Percentiles rank a stretch among this genome's conserved stretches.
Conservation (phyloP, 2,797 vertebrate species). For the Syngnathus rostellatus region DNA sequence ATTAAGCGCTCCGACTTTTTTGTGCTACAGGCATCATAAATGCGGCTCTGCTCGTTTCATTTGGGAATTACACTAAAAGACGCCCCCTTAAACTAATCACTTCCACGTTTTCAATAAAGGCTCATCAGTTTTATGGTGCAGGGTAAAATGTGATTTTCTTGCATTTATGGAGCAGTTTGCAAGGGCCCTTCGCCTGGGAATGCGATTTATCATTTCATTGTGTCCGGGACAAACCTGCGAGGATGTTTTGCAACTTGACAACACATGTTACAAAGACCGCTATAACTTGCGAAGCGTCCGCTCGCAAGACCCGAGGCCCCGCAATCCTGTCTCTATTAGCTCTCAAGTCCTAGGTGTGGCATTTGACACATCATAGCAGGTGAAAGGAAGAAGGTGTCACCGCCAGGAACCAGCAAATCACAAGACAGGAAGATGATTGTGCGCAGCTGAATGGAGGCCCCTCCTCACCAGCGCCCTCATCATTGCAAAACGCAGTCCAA, state of each 20-base stretch:
- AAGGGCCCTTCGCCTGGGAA: constrained; percentile 48
- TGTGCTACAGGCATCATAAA: constrained; percentile 88
- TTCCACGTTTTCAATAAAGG: constrained; percentile 89
- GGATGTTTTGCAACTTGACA: constrained; percentile 50
- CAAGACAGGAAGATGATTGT: constrained; percentile 67
- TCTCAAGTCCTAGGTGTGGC: constrained; percentile 56
- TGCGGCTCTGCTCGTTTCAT: constrained; percentile 85
- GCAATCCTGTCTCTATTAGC: constrained; percentile 38
- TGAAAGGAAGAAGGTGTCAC: constrained; percentile 68
- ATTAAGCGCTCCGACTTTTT: constrained; percentile 82
- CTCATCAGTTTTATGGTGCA: constrained; percentile 72
- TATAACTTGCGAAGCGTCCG: constrained; percentile 24
- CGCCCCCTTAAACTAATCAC: constrained; percentile 91
- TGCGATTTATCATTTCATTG: constrained; percentile 65
- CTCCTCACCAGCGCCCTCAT: constrained; percentile 32
- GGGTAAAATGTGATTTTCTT: constrained; percentile 66
- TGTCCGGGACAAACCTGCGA: constrained; percentile 54
- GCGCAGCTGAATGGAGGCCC: constrained; percentile 56
- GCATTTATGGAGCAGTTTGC: constrained; percentile 51
- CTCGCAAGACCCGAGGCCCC: constrained; percentile 15
- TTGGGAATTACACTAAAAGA: constrained; percentile 91
- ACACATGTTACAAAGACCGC: constrained; percentile 38
- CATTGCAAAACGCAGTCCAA: constrained; percentile 59
- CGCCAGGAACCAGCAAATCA: constrained; percentile 60
- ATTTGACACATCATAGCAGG: constrained; percentile 65